A percentile compares a stretch with the other conserved stretches of the same genome.
Evolutionary conservation across 2,888 invertebrate genomes (phyloP).

Genomic region (Campaea margaritaria): DNA sequence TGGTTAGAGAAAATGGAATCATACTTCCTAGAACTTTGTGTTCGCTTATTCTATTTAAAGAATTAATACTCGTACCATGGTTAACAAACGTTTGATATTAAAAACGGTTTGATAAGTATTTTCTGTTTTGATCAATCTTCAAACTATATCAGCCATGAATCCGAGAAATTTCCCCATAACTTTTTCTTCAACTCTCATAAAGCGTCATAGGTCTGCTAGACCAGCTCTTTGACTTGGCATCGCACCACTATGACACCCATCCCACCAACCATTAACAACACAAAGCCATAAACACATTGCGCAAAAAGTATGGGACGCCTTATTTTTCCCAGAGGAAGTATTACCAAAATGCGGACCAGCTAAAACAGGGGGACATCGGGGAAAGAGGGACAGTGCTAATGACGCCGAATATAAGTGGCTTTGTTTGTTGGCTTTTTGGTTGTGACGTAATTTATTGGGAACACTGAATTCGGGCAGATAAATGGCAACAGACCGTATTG

Average conservation of each 20-base stretch:
- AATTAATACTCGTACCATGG: too few species aligned
- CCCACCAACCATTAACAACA: slow-evolving; percentile 33
- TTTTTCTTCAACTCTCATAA: background rate
- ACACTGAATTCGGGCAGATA: slow-evolving; percentile 54
- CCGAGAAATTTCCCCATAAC: too few species aligned
- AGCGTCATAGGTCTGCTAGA: background rate
- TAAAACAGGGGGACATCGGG: slow-evolving; percentile 41
- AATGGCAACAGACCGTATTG: slow-evolving; percentile 48
- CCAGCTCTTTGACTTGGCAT: background rate
- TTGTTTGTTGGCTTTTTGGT: slow-evolving; percentile 66
- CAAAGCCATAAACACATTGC: slow-evolving; percentile 38
- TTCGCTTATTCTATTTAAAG: too few species aligned
- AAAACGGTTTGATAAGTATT: too few species aligned
- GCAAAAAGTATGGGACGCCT: slow-evolving; percentile 42
- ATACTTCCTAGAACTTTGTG: too few species aligned
- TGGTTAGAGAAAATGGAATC: too few species aligned
- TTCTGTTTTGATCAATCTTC: too few species aligned
- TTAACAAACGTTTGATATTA: too few species aligned
- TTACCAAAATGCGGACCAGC: slow-evolving; percentile 39
- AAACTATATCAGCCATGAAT: too few species aligned
- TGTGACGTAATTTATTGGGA: slow-evolving; percentile 61
- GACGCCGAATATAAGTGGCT: slow-evolving; percentile 61
- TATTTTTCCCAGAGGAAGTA: slow-evolving; percentile 44
- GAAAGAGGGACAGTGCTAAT: slow-evolving; percentile 43
- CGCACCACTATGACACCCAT: slow-evolving; percentile 10